These are phyloP conservation scores for Melitaea cinxia DNA, from an alignment of 1,140 invertebrate genomes.

Conservation along the genomic window DNA sequence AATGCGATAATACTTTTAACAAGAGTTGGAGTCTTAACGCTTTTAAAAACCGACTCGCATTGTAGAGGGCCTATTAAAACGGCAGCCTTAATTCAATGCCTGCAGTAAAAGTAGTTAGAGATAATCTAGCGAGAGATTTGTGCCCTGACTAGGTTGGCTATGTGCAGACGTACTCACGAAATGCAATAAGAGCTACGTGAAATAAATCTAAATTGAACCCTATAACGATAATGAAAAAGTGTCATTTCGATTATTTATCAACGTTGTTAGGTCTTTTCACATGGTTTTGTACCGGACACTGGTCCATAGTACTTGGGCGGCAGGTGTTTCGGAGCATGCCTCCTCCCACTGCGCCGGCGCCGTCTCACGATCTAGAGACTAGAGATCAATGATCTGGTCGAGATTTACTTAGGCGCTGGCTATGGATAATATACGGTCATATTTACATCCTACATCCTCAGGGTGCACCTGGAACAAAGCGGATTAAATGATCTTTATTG, in stretches of 20 bases:
- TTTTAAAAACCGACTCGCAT: conserved; percentile 38
- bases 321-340: conserved; percentile 73
- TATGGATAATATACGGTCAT: conserved; percentile 24
- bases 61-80: conserved; percentile 56
- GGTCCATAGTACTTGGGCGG: conserved; percentile 76
- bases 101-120: conserved; percentile 68
- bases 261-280: conserved; percentile 32
- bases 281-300: conserved; percentile 45
- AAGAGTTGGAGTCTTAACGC: conserved; percentile 3
- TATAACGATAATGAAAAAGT: conserved; percentile 44
- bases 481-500: conserved; percentile 18
- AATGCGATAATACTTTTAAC: conserved; percentile 25
- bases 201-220: conserved; percentile 39
- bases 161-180: conserved; percentile 18
- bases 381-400: conserved; percentile 74
- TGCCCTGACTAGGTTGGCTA: conserved; percentile 68
- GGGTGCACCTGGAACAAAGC: conserved; percentile 32
- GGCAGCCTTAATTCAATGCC: conserved; percentile 49
- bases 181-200: conserved; percentile 23
- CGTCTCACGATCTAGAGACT: conserved; percentile 68
- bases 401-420: conserved; percentile 68
- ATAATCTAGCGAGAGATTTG: conserved; percentile 73
- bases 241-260: conserved; percentile 36
- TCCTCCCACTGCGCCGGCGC: conserved; percentile 74
- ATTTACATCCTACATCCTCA: conserved; percentile 36